A percentile compares a stretch with the other conserved stretches of the same genome.
Conservation (phyloP, 1,140 invertebrate species). For the Diorhabda carinulata region DNA sequence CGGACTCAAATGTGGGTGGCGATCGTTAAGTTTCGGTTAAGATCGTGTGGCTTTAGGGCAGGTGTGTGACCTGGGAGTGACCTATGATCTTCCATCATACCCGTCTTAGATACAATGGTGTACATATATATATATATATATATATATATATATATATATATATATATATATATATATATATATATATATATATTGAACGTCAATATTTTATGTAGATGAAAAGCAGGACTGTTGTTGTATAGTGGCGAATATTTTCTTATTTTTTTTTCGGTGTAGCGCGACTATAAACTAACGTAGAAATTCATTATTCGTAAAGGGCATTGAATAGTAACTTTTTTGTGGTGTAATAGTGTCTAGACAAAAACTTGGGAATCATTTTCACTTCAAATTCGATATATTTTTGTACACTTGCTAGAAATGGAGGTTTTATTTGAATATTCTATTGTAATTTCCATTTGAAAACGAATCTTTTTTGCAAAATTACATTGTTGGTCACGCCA, state of each 20-base stretch:
- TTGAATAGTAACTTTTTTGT: no score
- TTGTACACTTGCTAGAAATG: no score
- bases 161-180: not conserved
- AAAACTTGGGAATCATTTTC: no score
- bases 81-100: conserved; percentile 32
- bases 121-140: not conserved
- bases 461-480: no score
- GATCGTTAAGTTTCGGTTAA: conserved; percentile 29
- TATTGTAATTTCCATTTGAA: no score
- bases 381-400: no score
- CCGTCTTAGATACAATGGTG: conserved; percentile 33
- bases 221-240: not conserved
- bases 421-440: no score
- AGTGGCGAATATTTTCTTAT: not conserved
- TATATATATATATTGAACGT: not conserved
- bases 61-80: conserved; percentile 35
- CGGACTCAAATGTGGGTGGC: conserved; percentile 27
- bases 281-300: no score
- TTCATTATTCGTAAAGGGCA: no score
- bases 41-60: conserved; percentile 30
- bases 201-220: conserved; percentile 1
- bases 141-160: not conserved
- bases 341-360: no score
- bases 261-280: not conserved
- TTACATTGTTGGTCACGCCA: no score